Conservation (phyloP, 1,140 invertebrate genomes). For the Brachionus rotundiformis region DNA sequence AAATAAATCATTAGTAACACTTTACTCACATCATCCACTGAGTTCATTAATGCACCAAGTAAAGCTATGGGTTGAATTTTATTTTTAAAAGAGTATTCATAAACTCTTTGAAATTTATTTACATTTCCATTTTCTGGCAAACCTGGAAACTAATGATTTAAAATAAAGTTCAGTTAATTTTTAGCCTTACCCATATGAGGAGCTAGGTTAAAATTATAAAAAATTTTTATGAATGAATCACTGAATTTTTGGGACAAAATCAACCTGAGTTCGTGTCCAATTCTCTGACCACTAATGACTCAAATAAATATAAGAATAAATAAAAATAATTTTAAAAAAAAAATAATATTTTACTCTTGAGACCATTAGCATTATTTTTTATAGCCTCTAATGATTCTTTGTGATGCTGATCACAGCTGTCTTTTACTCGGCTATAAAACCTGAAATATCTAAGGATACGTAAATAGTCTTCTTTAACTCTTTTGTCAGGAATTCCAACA, state of each 20-base stretch:
- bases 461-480: constrained; percentile 94
- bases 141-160: neutral
- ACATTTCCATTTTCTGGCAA: constrained; percentile 35
- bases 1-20: neutral
- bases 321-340: neutral
- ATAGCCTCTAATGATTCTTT: constrained; percentile 35
- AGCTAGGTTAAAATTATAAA: constrained; percentile 41
- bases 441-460: constrained; percentile 90
- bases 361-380: constrained; percentile 23
- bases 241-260: constrained; percentile 37
- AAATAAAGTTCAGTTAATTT: neutral
- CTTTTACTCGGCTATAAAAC: constrained; percentile 67
- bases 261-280: constrained; percentile 20
- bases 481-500: constrained; percentile 80
- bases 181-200: neutral
- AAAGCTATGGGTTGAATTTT: neutral
- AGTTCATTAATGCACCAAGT: neutral
- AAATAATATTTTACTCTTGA: constrained; percentile 5
- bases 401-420: neutral
- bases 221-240: constrained; percentile 39
- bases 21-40: constrained; percentile 27
- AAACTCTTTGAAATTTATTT: constrained; percentile 38
- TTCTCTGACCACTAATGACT: constrained; percentile 50
- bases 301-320: constrained; percentile 4
- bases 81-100: neutral